These are phyloP conservation scores for Toxotes lorentzi DNA, from an alignment of 2,797 vertebrate genomes.

Conservation along the genomic window DNA sequence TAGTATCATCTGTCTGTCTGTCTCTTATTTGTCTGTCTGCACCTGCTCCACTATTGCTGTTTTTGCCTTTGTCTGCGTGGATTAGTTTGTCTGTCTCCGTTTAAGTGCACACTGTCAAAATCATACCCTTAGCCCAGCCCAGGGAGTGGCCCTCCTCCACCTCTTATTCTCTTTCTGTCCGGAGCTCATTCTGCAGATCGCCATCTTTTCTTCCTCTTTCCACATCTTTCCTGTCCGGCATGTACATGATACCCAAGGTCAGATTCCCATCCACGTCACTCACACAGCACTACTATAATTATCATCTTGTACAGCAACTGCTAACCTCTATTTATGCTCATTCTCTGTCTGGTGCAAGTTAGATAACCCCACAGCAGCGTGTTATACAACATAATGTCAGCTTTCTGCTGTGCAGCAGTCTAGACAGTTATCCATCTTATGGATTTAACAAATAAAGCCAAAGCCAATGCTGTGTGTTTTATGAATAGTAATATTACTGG, in stretches of 20 bases:
- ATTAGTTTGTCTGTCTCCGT: conserved; percentile 42
- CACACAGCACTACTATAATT: conserved; percentile 42
- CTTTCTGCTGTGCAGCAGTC: conserved; percentile 9
- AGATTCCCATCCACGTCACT: conserved; percentile 29
- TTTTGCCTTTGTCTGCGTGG: conserved; percentile 18
- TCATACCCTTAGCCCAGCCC: neutral
- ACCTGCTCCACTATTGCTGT: conserved; percentile 44
- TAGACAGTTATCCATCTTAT: conserved; percentile 8
- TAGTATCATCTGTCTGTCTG: neutral
- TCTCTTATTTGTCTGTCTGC: conserved; percentile 39
- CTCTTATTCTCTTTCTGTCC: conserved; percentile 20
- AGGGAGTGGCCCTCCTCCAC: conserved; percentile 35
- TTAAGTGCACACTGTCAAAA: conserved; percentile 42
- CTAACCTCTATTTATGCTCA: conserved; percentile 36
- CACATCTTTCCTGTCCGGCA: conserved; percentile 9
- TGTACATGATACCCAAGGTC: conserved; percentile 47
- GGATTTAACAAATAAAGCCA: conserved; percentile 26
- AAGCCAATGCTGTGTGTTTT: conserved; percentile 14
- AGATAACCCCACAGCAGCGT: conserved; percentile 13
- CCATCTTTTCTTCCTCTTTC: conserved; percentile 13
- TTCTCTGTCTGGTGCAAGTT: conserved; percentile 29
- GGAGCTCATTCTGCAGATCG: conserved; percentile 12
- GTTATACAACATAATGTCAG: conserved; percentile 28
- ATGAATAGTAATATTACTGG: neutral
- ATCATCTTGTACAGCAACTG: conserved; percentile 23